These are phyloP conservation scores for Oreotrochilus melanogaster DNA, from an alignment of 2,113 vertebrate genomes.

Conservation along the genomic window DNA sequence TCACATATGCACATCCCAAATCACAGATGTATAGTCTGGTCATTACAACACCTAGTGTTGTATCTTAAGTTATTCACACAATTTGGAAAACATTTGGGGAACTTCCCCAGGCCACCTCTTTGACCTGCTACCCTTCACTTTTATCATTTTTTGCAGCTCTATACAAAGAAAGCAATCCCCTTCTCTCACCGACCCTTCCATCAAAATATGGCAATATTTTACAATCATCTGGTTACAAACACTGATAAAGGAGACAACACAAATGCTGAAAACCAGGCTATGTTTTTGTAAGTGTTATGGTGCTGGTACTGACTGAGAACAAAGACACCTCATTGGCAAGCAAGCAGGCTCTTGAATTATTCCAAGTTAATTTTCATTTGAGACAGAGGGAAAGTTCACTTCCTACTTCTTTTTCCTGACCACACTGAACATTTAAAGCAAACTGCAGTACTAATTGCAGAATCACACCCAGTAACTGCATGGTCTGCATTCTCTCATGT, in stretches of 20 bases:
- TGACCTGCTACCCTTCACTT: background rate
- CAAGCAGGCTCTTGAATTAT: background rate
- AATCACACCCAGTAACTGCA: background rate
- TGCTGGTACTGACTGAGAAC: background rate
- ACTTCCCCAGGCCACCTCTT: background rate
- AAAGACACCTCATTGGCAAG: background rate
- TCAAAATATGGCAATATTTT: background rate
- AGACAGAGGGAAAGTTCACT: background rate
- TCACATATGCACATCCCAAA: background rate
- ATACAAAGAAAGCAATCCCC: background rate
- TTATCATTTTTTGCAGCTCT: background rate
- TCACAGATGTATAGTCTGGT: background rate
- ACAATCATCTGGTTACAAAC: background rate
- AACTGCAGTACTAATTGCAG: background rate
- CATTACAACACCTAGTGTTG: background rate
- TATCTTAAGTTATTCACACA: background rate
- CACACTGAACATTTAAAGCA: background rate
- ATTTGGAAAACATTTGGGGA: background rate
- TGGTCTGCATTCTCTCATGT: background rate
- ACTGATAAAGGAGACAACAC: background rate
- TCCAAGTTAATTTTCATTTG: slow-evolving; percentile 14
- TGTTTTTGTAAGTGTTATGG: background rate
- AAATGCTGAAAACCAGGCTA: background rate
- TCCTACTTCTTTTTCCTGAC: background rate
- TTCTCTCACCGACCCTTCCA: background rate